phyloP scores from a whole-genome alignment of 2,888 invertebrate genomes.

The Erynnis tages region DNA sequence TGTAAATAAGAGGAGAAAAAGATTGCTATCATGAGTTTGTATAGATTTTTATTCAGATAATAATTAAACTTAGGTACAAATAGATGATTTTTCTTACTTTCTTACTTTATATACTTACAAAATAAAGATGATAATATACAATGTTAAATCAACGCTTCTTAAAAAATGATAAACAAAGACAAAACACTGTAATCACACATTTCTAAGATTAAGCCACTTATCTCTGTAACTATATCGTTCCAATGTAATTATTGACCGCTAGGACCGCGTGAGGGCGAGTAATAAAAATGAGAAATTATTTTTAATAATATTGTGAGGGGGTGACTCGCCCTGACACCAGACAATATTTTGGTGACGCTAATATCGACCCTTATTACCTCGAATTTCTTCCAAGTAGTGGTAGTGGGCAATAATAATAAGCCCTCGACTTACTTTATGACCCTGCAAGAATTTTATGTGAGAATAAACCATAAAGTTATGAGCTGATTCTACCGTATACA shows the following conservation, averaged over 20 bases:
- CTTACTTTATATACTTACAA: too few species aligned
- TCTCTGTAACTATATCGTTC: slow-evolving; percentile 31
- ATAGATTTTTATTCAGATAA: too few species aligned
- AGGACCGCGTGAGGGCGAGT: slow-evolving; percentile 51
- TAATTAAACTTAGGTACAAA: too few species aligned
- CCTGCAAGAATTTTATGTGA: slow-evolving; percentile 54
- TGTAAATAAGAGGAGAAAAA: too few species aligned
- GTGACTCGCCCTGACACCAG: slow-evolving; percentile 49
- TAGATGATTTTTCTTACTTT: too few species aligned
- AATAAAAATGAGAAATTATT: slow-evolving; percentile 82
- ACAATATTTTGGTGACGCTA: slow-evolving; percentile 65
- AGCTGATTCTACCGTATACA: slow-evolving; percentile 31
- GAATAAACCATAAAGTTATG: slow-evolving; percentile 48
- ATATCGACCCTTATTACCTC: slow-evolving; percentile 60
- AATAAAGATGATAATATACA: too few species aligned
- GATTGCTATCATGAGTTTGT: too few species aligned
- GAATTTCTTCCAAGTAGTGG: slow-evolving; percentile 55
- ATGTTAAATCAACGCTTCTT: too few species aligned
- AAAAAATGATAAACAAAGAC: too few species aligned
- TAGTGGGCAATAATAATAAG: slow-evolving; percentile 64
- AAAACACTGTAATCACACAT: slow-evolving; percentile 4
- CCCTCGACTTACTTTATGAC: slow-evolving; percentile 67
- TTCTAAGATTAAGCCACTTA: not conserved
- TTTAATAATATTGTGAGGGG: slow-evolving; percentile 71
- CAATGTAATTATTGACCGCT: slow-evolving; percentile 61